Percentiles rank a stretch among this genome's conserved stretches.
phyloP scores from a whole-genome alignment of 1,140 invertebrate species.

The Drosophila watanabei region DNA sequence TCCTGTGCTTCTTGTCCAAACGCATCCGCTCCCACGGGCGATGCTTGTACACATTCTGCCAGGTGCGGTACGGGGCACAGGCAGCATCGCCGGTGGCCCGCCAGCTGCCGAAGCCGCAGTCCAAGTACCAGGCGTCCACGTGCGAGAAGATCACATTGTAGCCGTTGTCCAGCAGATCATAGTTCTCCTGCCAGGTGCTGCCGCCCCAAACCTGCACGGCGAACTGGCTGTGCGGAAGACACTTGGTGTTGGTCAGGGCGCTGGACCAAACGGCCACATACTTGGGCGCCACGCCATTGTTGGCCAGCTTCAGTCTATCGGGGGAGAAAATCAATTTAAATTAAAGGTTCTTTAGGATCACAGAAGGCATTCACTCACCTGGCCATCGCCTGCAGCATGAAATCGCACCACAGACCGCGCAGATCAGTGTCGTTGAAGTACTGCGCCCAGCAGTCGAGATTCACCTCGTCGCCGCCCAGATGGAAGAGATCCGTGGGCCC shows the following conservation, averaged over 20 bases:
- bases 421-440: slow-evolving; percentile 91
- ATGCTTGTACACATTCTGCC: slow-evolving; percentile 94
- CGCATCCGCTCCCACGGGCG: slow-evolving; percentile 89
- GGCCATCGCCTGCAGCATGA: slow-evolving; percentile 89
- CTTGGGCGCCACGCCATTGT: slow-evolving; percentile 88
- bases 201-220: slow-evolving; percentile 92
- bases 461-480: slow-evolving; percentile 94
- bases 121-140: slow-evolving; percentile 94
- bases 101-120: slow-evolving; percentile 94
- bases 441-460: slow-evolving; percentile 91
- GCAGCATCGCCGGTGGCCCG: slow-evolving; percentile 89
- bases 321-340: slow-evolving; percentile 3
- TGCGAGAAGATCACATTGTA: slow-evolving; percentile 93
- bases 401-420: slow-evolving; percentile 92
- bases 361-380: slow-evolving; percentile 51
- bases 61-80: slow-evolving; percentile 92
- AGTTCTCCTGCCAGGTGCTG: slow-evolving; percentile 91
- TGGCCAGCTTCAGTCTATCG: slow-evolving; percentile 87
- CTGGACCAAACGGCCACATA: slow-evolving; percentile 92
- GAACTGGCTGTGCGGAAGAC: slow-evolving; percentile 88
- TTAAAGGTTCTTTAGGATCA: not conserved
- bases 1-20: slow-evolving; percentile 70
- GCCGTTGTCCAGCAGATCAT: slow-evolving; percentile 90
- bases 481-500: slow-evolving; percentile 91
- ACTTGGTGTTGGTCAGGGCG: slow-evolving; percentile 90